These are phyloP conservation scores for Caenorhabditis brenneri DNA, from an alignment of 1,140 invertebrate species.

Conservation along the genomic window DNA sequence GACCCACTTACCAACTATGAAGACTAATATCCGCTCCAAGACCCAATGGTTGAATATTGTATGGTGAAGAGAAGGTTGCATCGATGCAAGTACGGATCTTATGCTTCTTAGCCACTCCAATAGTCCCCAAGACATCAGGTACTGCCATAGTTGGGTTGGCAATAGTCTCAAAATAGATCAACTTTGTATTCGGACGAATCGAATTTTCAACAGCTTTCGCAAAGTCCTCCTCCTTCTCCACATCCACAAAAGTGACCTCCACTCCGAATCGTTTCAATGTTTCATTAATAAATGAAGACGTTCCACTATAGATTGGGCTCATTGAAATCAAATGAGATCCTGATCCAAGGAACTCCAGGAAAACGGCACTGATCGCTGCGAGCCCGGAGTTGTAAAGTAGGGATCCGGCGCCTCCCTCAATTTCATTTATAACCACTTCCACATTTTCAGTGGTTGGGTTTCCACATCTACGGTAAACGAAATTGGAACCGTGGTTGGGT, in stretches of 20 bases:
- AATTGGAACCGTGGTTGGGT: conserved; percentile 34
- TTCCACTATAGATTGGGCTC: conserved; percentile 46
- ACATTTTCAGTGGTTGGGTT: conserved; percentile 48
- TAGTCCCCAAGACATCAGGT: conserved; percentile 20
- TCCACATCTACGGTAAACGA: conserved; percentile 45
- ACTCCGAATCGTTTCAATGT: conserved; percentile 45
- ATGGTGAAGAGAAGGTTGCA: conserved; percentile 50
- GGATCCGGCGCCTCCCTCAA: conserved; percentile 45
- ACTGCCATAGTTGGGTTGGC: conserved; percentile 50
- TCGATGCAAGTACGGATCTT: conserved; percentile 47
- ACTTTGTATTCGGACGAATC: conserved; percentile 45
- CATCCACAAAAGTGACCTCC: conserved; percentile 38
- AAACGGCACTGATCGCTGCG: conserved; percentile 39
- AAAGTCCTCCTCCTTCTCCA: conserved; percentile 38
- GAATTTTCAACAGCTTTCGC: conserved; percentile 31
- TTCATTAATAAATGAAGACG: conserved; percentile 46
- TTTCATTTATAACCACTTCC: conserved; percentile 56
- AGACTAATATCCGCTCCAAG: conserved; percentile 43
- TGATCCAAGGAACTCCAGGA: conserved; percentile 41
- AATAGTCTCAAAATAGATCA: conserved; percentile 44
- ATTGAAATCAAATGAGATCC: conserved; percentile 44
- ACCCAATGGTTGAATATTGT: conserved; percentile 17
- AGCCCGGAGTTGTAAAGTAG: conserved; percentile 46
- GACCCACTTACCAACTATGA: conserved; percentile 50
- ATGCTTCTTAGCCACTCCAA: conserved; percentile 30